phyloP scores from a whole-genome alignment of 2,888 invertebrate species.

The Aphodius sticticus region DNA sequence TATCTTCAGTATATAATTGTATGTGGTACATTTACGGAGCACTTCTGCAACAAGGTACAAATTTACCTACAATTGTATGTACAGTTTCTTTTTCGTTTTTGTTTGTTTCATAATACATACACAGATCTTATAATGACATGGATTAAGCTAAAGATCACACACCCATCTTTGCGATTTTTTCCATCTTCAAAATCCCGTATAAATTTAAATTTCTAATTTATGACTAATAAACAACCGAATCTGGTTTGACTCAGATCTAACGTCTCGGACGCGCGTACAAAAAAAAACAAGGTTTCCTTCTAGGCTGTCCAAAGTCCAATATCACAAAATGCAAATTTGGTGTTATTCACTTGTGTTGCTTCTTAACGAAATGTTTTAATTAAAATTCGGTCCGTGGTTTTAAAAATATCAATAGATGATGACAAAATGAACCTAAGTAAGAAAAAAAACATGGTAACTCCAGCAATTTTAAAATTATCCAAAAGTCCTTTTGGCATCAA shows the following conservation, averaged over 20 bases:
- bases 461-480: no score
- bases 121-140: no score
- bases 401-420: no score
- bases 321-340: neutral
- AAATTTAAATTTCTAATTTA: neutral
- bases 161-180: neutral
- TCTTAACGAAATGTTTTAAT: no score
- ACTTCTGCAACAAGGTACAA: conserved; percentile 84
- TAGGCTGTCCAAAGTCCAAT: neutral
- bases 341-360: neutral
- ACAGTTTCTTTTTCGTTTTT: no score
- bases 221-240: neutral
- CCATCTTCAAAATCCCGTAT: neutral
- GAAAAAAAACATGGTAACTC: no score
- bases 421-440: no score
- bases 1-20: conserved; percentile 73
- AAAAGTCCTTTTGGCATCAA: no score
- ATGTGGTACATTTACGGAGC: conserved; percentile 92
- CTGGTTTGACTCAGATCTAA: neutral
- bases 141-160: neutral
- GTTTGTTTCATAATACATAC: no score
- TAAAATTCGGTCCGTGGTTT: no score
- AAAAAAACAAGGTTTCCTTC: neutral
- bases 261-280: neutral
- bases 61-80: neutral